These are phyloP conservation scores for Anser cygnoides DNA, from an alignment of 2,113 vertebrate species.

Conservation along the genomic window DNA sequence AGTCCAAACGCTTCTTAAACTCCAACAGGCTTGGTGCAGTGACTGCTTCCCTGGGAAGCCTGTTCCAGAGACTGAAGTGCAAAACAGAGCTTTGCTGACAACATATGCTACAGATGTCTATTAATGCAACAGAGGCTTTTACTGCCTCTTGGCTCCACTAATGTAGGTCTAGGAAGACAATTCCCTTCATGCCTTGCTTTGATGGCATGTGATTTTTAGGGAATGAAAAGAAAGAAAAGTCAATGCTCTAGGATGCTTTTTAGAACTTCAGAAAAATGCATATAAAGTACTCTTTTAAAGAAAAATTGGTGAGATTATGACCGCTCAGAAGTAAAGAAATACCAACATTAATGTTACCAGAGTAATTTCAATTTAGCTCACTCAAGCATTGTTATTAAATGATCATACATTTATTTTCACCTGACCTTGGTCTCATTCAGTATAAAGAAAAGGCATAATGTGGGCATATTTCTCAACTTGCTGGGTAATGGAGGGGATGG, in stretches of 20 bases:
- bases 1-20: no score
- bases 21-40: no score
- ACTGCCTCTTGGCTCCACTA: background rate
- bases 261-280: background rate
- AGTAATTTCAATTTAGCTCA: background rate
- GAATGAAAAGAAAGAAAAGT: background rate
- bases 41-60: no score
- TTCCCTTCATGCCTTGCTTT: background rate
- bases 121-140: background rate
- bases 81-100: rapidly evolving
- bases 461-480: background rate
- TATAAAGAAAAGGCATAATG: background rate
- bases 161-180: background rate
- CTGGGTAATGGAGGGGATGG: background rate
- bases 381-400: background rate
- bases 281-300: background rate
- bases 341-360: background rate
- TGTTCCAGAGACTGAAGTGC: background rate
- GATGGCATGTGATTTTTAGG: background rate
- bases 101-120: background rate
- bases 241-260: background rate
- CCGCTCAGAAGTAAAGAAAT: background rate
- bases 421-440: background rate
- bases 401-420: background rate
- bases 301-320: background rate